These are phyloP conservation scores for Phengaris alcon DNA, from an alignment of 2,888 invertebrate genomes.

Conservation along the genomic window DNA sequence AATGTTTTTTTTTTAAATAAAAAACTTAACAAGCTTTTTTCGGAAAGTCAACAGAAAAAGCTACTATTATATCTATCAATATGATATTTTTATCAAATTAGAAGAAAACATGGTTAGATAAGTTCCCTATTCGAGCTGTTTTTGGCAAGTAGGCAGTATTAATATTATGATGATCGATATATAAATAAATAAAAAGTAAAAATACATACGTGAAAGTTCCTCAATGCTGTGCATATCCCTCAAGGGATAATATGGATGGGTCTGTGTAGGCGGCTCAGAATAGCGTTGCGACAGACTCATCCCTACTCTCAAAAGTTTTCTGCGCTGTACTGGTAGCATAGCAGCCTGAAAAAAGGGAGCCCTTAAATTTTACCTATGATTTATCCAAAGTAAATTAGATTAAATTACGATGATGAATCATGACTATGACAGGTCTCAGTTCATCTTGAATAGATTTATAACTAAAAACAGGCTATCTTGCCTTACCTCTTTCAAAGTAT, in stretches of 20 bases:
- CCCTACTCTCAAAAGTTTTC: constrained; percentile 66
- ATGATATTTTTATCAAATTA: too few relatives aligned
- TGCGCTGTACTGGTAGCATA: constrained; percentile 66
- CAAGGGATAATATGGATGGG: constrained; percentile 71
- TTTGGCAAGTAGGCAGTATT: too few relatives aligned
- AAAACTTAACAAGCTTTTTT: too few relatives aligned
- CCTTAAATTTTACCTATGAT: background rate
- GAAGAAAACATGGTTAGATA: too few relatives aligned
- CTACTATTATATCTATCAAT: too few relatives aligned
- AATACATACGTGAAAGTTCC: constrained; percentile 71
- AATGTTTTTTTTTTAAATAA: too few relatives aligned
- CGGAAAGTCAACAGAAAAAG: too few relatives aligned
- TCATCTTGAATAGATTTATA: background rate
- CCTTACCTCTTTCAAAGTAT: constrained; percentile 84
- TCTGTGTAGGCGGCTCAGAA: constrained; percentile 80
- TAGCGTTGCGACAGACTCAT: constrained; percentile 77
- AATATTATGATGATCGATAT: too few relatives aligned
- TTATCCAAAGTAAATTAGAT: background rate
- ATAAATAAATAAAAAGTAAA: background rate
- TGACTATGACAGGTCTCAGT: background rate
- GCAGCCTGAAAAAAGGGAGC: constrained; percentile 53
- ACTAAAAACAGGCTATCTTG: background rate
- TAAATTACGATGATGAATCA: background rate
- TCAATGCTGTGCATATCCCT: constrained; percentile 77
- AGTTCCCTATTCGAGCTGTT: too few relatives aligned